phyloP scores from a whole-genome alignment of 2,113 vertebrate genomes.

The Hepsetus odoe region DNA sequence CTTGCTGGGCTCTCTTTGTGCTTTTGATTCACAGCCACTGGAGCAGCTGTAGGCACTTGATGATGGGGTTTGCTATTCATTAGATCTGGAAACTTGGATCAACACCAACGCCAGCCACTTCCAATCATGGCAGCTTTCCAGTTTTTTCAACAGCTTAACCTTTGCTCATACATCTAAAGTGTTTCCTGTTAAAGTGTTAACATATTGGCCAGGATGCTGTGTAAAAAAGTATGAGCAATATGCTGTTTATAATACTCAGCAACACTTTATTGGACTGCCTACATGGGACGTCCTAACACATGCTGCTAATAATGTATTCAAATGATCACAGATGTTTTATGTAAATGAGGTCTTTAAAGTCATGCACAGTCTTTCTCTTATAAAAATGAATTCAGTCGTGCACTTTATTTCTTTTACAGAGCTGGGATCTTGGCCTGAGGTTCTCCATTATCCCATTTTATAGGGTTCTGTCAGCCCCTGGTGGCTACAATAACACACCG shows the following conservation, averaged over 20 bases:
- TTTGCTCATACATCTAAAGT: conserved; percentile 2
- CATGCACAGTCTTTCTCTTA: no score
- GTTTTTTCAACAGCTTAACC: not conserved
- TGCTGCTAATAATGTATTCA: no score
- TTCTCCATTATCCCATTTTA: not conserved
- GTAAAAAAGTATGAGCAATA: no score
- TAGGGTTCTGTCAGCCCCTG: conserved; percentile 55
- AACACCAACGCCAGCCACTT: conserved; percentile 2
- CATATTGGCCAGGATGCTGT: not conserved
- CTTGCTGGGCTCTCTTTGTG: conserved; percentile 52
- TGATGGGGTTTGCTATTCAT: not conserved
- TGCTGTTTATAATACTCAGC: no score
- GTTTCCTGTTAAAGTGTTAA: not conserved
- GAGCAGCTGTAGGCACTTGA: not conserved
- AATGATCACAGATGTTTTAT: no score
- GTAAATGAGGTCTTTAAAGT: no score
- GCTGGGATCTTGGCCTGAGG: not conserved
- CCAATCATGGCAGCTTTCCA: conserved; percentile 3
- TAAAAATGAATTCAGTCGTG: not conserved
- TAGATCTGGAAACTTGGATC: conserved; percentile 19
- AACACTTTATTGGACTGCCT: no score
- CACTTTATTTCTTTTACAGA: not conserved
- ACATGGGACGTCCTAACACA: no score
- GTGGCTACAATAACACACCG: conserved; percentile 22
- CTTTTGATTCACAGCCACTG: conserved; percentile 24